phyloP scores from a whole-genome alignment of 2,888 invertebrate species.

The Tipula confusa region DNA sequence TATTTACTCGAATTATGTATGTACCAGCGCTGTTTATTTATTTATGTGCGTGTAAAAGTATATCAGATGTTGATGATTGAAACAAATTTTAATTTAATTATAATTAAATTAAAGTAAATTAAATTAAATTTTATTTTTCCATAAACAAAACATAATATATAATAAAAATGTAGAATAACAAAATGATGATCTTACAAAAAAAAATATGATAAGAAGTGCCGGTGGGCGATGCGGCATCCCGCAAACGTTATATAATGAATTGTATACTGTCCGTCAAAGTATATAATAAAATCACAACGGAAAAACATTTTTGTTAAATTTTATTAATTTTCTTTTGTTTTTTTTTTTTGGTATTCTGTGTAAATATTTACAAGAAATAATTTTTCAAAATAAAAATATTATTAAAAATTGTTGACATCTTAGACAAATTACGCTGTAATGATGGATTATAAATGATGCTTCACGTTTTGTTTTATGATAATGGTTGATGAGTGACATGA shows the following conservation, averaged over 20 bases:
- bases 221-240: background rate
- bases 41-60: background rate
- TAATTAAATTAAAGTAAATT: background rate
- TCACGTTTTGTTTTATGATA: background rate
- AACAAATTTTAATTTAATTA: too few species aligned
- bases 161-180: background rate
- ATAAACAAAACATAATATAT: background rate
- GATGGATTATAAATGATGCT: background rate
- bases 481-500: background rate
- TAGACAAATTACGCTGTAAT: background rate
- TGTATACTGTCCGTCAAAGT: background rate
- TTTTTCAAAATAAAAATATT: background rate
- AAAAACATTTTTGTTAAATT: background rate
- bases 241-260: background rate
- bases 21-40: background rate
- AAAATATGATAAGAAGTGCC: background rate
- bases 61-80: background rate
- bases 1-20: background rate
- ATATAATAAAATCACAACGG: background rate
- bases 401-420: background rate
- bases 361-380: background rate
- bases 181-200: background rate
- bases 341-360: background rate
- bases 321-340: conserved; percentile 20
- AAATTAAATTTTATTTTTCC: background rate